phyloP scores from a whole-genome alignment of 2,797 vertebrate species.

The Acipenser ruthenus region DNA sequence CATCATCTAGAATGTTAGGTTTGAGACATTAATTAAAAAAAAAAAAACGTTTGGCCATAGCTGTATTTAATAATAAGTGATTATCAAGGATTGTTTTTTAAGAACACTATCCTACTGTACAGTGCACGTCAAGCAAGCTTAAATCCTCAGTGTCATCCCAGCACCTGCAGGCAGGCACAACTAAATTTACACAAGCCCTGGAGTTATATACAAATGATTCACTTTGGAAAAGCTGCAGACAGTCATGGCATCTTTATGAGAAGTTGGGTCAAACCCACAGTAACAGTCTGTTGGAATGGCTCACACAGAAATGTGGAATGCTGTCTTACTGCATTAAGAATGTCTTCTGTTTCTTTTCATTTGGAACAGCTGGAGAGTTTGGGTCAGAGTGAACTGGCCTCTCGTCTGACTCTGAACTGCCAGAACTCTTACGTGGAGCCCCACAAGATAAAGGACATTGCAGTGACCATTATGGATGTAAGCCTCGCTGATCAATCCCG shows the following conservation, averaged over 20 bases:
- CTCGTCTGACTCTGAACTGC: slow-evolving; percentile 92
- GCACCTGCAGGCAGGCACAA: neutral
- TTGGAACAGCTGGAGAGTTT: slow-evolving; percentile 79
- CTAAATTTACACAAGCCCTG: neutral
- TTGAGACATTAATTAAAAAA: too few species aligned
- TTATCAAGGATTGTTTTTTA: too few species aligned
- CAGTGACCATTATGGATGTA: slow-evolving; percentile 95
- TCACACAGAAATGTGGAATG: slow-evolving; percentile 7
- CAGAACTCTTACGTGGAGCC: slow-evolving; percentile 97
- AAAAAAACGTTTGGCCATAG: too few species aligned
- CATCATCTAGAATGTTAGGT: too few species aligned
- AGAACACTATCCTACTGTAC: too few species aligned
- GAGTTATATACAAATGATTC: neutral
- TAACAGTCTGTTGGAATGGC: slow-evolving; percentile 16
- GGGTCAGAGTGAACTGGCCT: slow-evolving; percentile 89
- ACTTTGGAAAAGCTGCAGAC: too few species aligned
- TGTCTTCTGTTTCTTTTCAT: neutral
- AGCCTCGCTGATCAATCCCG: slow-evolving; percentile 35
- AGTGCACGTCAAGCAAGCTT: too few species aligned
- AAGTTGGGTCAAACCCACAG: neutral
- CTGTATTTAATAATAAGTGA: too few species aligned
- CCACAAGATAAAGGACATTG: slow-evolving; percentile 90
- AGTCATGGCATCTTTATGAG: too few species aligned
- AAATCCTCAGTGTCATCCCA: too few species aligned
- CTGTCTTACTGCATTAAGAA: neutral